Base-by-base conservation (phyloP, 1,140 invertebrate genomes). In the Phortica variegata region DNA sequence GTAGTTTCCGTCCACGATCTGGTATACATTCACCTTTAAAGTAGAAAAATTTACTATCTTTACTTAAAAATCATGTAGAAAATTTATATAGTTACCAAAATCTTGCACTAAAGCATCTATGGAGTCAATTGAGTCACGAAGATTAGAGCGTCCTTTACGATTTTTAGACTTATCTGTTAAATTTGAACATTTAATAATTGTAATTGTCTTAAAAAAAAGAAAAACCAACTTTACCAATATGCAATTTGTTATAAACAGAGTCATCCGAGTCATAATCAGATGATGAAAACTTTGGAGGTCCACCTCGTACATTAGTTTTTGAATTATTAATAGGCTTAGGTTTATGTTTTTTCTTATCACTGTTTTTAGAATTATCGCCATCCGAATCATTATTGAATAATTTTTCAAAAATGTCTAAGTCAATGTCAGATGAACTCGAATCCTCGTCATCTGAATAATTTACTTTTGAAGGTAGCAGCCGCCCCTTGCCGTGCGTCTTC, bases 321-420 rank as follows among this genome's bases (percentile, higher is more conserved):
- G 47, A 16, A 8, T 33, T 26, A 20, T 6, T 7, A 34, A 19
- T 18, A 41, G 6, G 38, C 10, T 23, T 9, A 32, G 13, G 36
- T 33, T 21, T 9, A 2, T 32, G 10, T 23, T 21, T 15, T 38
- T 33, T 39, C 9, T 2, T 12, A 17, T 34, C 17, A 8, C 12
- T 19, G 31, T 13, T 40, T 2, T 13, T 13, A 15, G 15, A 49
- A 50, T 34, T 54, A 49, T 48, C 31, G 19, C 53, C 62, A n/a
- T 61, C 39, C 20, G 60, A 26, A 0, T 68, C 65, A 26, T 68
- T 60, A 19, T 69, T 57, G 17, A 68, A 68, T 0, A 68, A 54
- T 40, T 68, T 69, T 20, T 68, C 56, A 39, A 68, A 68, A 7
- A 68, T 69, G 17, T 69, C 63, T 4, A 60, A 50, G 56, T 69